Conservation (phyloP, 1,140 invertebrate species). For the Pseudomyrmex cubaensis region DNA sequence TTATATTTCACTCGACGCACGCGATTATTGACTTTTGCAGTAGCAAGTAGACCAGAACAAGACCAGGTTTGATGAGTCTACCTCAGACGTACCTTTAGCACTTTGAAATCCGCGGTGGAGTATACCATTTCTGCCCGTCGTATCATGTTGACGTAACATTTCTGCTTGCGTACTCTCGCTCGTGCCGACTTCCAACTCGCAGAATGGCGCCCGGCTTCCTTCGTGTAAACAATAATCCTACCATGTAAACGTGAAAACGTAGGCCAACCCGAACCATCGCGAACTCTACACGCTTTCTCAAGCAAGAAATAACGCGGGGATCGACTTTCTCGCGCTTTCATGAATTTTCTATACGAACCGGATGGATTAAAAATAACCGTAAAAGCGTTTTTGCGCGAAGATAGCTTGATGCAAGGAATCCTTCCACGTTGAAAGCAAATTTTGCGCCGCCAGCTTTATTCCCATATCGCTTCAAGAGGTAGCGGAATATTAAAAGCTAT, state of each 20-base stretch:
- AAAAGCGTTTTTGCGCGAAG: constrained; percentile 47
- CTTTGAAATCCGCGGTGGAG: constrained; percentile 44
- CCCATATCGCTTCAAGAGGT: constrained; percentile 43
- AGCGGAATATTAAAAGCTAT: constrained; percentile 54
- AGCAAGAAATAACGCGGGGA: constrained; percentile 28
- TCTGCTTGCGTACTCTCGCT: constrained; percentile 21
- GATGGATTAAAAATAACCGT: constrained; percentile 60
- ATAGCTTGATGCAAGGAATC: constrained; percentile 18
- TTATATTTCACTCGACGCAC: neutral
- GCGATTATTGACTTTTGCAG: neutral
- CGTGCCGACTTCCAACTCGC: constrained; percentile 25
- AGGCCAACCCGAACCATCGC: constrained; percentile 25
- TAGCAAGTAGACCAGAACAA: neutral
- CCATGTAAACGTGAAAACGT: constrained; percentile 74
- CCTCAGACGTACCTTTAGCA: constrained; percentile 35
- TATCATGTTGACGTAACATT: constrained; percentile 42
- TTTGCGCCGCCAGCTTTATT: constrained; percentile 34
- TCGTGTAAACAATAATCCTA: constrained; percentile 78
- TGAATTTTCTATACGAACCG: constrained; percentile 54
- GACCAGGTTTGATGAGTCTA: neutral
- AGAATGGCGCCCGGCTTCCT: constrained; percentile 55
- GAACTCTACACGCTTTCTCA: neutral
- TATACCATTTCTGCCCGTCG: constrained; percentile 6
- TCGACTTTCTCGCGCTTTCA: constrained; percentile 51
- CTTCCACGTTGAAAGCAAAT: constrained; percentile 38